Evolutionary conservation across 1,140 invertebrate genomes (phyloP).

Genomic region (Penaeus chinensis): DNA sequence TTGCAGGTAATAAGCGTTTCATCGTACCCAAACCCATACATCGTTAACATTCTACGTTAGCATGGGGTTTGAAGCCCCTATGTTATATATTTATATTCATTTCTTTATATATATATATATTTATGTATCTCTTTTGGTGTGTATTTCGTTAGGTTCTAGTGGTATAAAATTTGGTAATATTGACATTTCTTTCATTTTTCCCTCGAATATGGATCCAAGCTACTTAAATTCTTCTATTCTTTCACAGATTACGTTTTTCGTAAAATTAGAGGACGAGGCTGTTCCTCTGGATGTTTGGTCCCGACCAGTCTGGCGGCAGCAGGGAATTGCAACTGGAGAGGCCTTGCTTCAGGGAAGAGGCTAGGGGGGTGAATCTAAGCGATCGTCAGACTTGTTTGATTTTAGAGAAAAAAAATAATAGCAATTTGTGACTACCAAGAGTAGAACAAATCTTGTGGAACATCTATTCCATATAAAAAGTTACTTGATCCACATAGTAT

Average conservation of each 20-base stretch:
- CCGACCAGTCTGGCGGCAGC: constrained; percentile 41
- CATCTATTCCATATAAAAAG: not conserved
- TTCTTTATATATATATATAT: constrained; percentile 10
- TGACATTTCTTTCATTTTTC: not conserved
- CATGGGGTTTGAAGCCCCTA: constrained; percentile 26
- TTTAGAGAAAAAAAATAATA: not conserved
- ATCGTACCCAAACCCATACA: constrained; percentile 12
- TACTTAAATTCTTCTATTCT: constrained; percentile 6
- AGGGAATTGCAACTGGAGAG: not conserved
- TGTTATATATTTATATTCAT: constrained; percentile 1
- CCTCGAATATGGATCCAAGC: not conserved
- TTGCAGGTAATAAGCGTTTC: constrained; percentile 29
- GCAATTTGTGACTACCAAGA: not conserved
- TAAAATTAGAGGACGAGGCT: constrained; percentile 35
- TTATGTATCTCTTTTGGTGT: constrained; percentile 17
- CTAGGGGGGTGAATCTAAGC: not conserved
- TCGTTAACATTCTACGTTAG: constrained; percentile 6
- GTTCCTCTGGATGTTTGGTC: constrained; percentile 28
- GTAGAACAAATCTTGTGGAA: not conserved
- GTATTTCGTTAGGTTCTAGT: constrained; percentile 21
- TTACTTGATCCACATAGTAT: not conserved
- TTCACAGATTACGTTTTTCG: constrained; percentile 30
- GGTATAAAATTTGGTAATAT: constrained; percentile 36
- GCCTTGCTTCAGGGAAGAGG: not conserved
- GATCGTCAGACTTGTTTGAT: not conserved